Evolutionary conservation across 1,140 invertebrate species (phyloP).

Genomic region (Mylabris phalerata): DNA sequence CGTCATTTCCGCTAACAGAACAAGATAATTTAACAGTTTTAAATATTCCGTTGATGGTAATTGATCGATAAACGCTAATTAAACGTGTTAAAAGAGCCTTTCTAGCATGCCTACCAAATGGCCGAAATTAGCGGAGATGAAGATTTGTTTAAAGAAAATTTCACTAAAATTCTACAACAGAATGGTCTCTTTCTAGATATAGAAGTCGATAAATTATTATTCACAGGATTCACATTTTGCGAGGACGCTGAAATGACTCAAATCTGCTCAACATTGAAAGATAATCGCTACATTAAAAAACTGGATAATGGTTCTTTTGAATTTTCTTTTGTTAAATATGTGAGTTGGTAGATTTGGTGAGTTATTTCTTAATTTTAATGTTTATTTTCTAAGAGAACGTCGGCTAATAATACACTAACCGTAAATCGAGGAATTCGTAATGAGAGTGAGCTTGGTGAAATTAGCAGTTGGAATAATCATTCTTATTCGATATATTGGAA

Average conservation of each 20-base stretch:
- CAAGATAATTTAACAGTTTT: conserved; percentile 55
- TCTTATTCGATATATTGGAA: conserved; percentile 41
- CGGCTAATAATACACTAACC: conserved; percentile 46
- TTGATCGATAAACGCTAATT: conserved; percentile 1
- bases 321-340: conserved; percentile 49
- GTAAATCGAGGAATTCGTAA: conserved; percentile 48
- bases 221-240: conserved; percentile 16
- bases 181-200: too few relatives aligned
- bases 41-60: conserved; percentile 56
- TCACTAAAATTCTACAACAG: too few relatives aligned
- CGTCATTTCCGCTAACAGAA: conserved; percentile 48
- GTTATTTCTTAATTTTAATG: not conserved
- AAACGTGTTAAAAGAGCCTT: too few relatives aligned
- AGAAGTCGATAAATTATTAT: too few relatives aligned
- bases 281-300: conserved; percentile 19
- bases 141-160: too few relatives aligned
- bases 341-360: conserved; percentile 35
- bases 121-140: too few relatives aligned
- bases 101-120: too few relatives aligned
- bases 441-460: conserved; percentile 45
- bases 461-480: conserved; percentile 47
- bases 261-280: not conserved
- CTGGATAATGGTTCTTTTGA: conserved; percentile 26
- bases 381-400: conserved; percentile 44
- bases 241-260: not conserved